Conservation (phyloP, 2,797 vertebrate species). For the Poeciliopsis infans region DNA sequence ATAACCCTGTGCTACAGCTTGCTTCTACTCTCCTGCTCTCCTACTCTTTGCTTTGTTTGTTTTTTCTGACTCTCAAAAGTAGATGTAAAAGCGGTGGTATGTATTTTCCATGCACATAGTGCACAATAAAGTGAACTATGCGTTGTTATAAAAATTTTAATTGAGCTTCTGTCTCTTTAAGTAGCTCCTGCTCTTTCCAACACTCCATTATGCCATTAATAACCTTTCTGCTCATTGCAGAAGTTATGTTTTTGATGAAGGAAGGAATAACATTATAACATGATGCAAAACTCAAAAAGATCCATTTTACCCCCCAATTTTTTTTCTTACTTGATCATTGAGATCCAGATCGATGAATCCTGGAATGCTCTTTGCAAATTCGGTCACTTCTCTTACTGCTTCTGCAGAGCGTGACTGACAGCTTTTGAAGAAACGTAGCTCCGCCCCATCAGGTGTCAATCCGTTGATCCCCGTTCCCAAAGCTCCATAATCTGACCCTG, state of each 20-base stretch:
- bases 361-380: constrained; percentile 97
- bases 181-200: too few species aligned
- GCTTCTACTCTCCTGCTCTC: background rate
- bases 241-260: too few species aligned
- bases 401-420: constrained; percentile 96
- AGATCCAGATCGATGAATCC: constrained; percentile 94
- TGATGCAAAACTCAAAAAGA: too few species aligned
- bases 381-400: constrained; percentile 95
- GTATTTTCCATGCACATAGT: background rate
- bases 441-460: constrained; percentile 85
- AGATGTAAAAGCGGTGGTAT: background rate
- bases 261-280: too few species aligned
- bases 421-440: constrained; percentile 95
- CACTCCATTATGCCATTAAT: too few species aligned
- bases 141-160: too few species aligned
- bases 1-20: background rate
- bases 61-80: background rate
- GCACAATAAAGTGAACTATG: too few species aligned
- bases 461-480: constrained; percentile 50
- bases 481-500: constrained; percentile 35
- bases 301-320: too few species aligned
- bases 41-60: background rate
- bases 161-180: too few species aligned
- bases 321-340: constrained; percentile 88
- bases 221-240: too few species aligned